Evolutionary conservation across 2,797 vertebrate species (phyloP).

Genomic region (Sebastes vulpes): DNA sequence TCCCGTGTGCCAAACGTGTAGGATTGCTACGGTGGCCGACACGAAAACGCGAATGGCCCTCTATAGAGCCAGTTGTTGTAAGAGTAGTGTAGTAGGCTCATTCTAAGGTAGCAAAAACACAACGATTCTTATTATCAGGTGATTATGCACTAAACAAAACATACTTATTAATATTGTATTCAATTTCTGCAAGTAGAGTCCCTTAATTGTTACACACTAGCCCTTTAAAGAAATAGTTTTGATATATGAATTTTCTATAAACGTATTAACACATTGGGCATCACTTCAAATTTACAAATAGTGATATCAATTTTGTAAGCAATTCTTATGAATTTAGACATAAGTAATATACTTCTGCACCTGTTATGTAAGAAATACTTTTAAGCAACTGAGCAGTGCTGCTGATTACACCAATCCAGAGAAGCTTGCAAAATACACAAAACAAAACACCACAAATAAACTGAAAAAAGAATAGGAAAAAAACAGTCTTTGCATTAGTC

Average conservation of each 20-base stretch:
- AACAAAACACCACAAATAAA: constrained; percentile 1
- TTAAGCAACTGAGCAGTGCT: background rate
- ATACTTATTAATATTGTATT: too few species aligned
- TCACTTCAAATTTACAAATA: background rate
- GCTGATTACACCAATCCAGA: background rate
- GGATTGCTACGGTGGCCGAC: too few species aligned
- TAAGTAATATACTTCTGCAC: background rate
- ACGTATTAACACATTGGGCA: background rate
- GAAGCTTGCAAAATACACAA: background rate
- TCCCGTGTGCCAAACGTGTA: too few species aligned
- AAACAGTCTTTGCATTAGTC: background rate
- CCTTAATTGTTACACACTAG: too few species aligned
- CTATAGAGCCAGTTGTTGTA: too few species aligned
- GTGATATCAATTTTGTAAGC: background rate
- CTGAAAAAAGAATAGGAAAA: background rate
- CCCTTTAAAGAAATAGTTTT: too few species aligned
- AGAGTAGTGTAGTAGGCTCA: too few species aligned
- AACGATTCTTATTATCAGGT: too few species aligned
- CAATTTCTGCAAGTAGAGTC: too few species aligned
- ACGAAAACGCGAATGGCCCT: too few species aligned
- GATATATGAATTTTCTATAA: background rate
- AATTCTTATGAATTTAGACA: background rate
- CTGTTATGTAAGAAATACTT: background rate
- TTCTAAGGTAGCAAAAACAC: too few species aligned
- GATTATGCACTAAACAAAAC: too few species aligned